Conservation (phyloP, 1,140 invertebrate genomes). For the Achroia grisella region DNA sequence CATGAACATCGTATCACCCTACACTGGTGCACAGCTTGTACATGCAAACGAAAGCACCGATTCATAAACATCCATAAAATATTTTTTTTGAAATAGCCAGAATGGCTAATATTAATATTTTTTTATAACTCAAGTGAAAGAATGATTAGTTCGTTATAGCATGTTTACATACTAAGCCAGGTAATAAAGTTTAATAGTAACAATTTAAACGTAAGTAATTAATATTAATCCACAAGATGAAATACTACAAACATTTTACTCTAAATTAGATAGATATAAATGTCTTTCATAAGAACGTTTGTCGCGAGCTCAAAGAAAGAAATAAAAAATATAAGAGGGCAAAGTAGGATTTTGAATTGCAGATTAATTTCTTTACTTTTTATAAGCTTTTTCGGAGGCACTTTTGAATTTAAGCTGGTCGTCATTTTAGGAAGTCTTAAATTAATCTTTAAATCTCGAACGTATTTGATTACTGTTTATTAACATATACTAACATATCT, state of each 20-base stretch:
- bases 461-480: too few species aligned
- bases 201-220: too few species aligned
- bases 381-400: constrained; percentile 35
- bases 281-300: constrained; percentile 11
- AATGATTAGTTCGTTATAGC: constrained; percentile 8
- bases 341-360: constrained; percentile 36
- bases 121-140: constrained; percentile 29
- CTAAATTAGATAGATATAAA: constrained; percentile 15
- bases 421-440: constrained; percentile 24
- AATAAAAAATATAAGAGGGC: constrained; percentile 25
- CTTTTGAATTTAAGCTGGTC: constrained; percentile 31
- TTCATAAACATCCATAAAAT: too few species aligned
- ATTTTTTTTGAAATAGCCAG: too few species aligned
- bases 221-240: too few species aligned
- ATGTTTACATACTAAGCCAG: too few species aligned
- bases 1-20: too few species aligned
- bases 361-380: constrained; percentile 44
- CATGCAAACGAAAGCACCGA: too few species aligned
- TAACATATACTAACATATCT: too few species aligned
- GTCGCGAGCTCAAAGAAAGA: constrained; percentile 16
- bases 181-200: too few species aligned
- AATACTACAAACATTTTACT: constrained; percentile 5
- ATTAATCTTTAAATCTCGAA: constrained; percentile 12
- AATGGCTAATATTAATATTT: constrained; percentile 13
- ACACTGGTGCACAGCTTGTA: too few species aligned